phyloP scores from a whole-genome alignment of 2,888 invertebrate species.

The Drosophila greeni region DNA sequence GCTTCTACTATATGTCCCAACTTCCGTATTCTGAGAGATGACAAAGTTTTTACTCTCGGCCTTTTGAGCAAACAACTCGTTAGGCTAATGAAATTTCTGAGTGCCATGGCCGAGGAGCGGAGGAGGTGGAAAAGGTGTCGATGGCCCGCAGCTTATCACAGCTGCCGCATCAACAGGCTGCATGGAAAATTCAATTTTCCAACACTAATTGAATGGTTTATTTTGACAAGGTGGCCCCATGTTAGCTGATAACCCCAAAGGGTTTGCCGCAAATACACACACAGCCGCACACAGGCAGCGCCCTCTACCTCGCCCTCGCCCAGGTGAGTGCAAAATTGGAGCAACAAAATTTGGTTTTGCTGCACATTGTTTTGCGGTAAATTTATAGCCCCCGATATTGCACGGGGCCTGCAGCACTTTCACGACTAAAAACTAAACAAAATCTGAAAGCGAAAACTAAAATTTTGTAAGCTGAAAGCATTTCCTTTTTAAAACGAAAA shows the following conservation, averaged over 20 bases:
- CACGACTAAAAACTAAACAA: background rate
- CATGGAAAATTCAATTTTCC: slow-evolving; percentile 67
- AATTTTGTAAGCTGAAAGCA: background rate
- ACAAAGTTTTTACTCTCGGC: slow-evolving; percentile 50
- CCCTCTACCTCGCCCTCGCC: slow-evolving; percentile 7
- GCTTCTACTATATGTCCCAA: background rate
- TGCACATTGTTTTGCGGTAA: slow-evolving; percentile 41
- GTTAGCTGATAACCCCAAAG: slow-evolving; percentile 56
- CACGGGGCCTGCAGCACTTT: slow-evolving; percentile 21
- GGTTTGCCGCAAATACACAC: slow-evolving; percentile 39
- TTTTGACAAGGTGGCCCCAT: slow-evolving; percentile 64
- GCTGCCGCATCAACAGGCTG: slow-evolving; percentile 66
- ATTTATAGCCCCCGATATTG: slow-evolving; percentile 43
- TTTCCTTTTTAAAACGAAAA: too few relatives aligned
- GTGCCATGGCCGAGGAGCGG: slow-evolving; percentile 16
- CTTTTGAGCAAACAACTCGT: slow-evolving; percentile 65
- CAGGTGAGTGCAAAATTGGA: slow-evolving; percentile 34
- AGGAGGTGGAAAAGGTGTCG: slow-evolving; percentile 14
- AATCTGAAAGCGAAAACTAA: background rate
- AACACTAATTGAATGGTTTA: slow-evolving; percentile 70
- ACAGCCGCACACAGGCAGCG: slow-evolving; percentile 7
- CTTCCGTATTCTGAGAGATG: slow-evolving; percentile 48
- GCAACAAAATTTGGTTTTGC: slow-evolving; percentile 38
- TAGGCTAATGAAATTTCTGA: slow-evolving; percentile 67
- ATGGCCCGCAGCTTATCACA: slow-evolving; percentile 63